Conservation (phyloP, 2,113 vertebrate genomes). For the Lipotes vexillifer region DNA sequence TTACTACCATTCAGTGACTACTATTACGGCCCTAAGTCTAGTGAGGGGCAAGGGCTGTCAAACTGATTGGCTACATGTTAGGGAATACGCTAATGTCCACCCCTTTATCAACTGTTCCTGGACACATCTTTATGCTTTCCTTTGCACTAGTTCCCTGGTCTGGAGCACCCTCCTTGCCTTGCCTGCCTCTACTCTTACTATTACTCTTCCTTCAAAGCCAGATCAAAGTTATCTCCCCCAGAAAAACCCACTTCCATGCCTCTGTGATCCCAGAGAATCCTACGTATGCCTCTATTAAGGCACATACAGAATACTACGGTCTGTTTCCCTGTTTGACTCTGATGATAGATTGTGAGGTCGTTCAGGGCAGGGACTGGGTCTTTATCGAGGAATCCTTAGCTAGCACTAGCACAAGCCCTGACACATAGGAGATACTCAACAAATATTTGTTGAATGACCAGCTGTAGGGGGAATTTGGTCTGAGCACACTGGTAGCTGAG, state of each 20-base stretch:
- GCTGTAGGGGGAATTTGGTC: neutral
- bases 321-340: neutral
- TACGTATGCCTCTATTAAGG: neutral
- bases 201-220: conserved; percentile 40
- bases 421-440: neutral
- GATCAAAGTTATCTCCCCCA: neutral
- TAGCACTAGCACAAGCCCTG: neutral
- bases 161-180: neutral
- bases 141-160: neutral
- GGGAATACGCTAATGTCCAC: neutral
- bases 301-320: neutral
- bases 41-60: neutral
- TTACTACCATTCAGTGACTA: neutral
- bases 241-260: neutral
- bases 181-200: neutral
- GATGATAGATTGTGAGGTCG: neutral
- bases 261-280: neutral
- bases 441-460: neutral
- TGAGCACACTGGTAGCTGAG: neutral
- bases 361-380: neutral
- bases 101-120: neutral
- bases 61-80: neutral
- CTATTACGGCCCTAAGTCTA: neutral
- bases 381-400: neutral
- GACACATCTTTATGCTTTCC: neutral